phyloP scores from a whole-genome alignment of 2,797 vertebrate species.

The Chiloscyllium punctatum region DNA sequence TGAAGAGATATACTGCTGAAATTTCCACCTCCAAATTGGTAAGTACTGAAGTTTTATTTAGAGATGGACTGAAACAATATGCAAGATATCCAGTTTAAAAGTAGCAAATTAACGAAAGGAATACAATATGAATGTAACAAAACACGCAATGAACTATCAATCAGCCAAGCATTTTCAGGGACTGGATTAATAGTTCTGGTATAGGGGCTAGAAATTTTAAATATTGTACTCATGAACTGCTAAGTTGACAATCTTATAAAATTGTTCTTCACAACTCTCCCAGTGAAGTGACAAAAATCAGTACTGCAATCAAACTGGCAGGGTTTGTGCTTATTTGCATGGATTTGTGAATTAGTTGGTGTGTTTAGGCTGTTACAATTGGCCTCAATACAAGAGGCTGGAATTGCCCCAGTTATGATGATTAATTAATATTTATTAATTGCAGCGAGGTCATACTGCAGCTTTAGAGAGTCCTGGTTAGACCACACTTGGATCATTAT shows the following conservation, averaged over 20 bases:
- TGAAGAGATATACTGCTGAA: not conserved
- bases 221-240: not conserved
- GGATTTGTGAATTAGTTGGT: not conserved
- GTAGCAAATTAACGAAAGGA: not conserved
- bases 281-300: not conserved
- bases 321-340: not conserved
- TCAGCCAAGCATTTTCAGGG: not conserved
- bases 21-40: not conserved
- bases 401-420: not conserved
- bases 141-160: not conserved
- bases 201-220: not conserved
- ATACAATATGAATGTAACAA: not conserved
- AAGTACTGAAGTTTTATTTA: not conserved
- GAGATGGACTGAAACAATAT: not conserved
- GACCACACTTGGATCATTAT: too few relatives aligned
- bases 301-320: not conserved
- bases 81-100: not conserved
- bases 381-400: not conserved
- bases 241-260: not conserved
- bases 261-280: not conserved
- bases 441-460: too few relatives aligned
- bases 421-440: too few relatives aligned
- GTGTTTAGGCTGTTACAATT: not conserved
- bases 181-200: not conserved
- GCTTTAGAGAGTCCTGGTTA: too few relatives aligned